Conservation (phyloP, 1,140 invertebrate species). For the Cydia pomonella region DNA sequence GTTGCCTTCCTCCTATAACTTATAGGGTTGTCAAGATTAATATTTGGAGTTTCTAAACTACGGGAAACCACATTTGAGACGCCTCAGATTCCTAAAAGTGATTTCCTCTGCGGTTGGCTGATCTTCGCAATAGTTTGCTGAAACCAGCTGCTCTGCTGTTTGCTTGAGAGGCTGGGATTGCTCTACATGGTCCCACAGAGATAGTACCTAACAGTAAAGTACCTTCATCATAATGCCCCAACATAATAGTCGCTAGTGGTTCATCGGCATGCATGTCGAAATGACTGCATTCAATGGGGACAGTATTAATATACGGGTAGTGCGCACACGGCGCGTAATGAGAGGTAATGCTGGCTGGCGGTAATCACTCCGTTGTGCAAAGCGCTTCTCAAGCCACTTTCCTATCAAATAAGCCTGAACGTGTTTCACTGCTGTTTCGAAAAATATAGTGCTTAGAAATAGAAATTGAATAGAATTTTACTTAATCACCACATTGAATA, state of each 20-base stretch:
- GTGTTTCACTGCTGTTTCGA: background rate
- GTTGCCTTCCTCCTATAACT: too few species aligned
- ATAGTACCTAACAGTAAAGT: too few species aligned
- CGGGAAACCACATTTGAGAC: too few species aligned
- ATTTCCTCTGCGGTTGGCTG: too few species aligned
- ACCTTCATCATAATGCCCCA: background rate
- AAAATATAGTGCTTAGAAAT: constrained; percentile 1
- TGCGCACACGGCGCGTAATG: constrained; percentile 22
- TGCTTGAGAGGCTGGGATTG: too few species aligned
- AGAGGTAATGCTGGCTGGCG: constrained; percentile 16
- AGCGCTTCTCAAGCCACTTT: constrained; percentile 21
- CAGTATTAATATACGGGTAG: constrained; percentile 26
- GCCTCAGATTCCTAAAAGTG: too few species aligned
- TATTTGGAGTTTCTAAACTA: too few species aligned
- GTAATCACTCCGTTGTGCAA: constrained; percentile 29
- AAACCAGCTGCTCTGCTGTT: too few species aligned
- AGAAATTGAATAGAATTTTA: background rate
- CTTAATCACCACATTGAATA: background rate
- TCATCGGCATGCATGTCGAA: constrained; percentile 30
- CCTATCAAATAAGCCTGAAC: constrained; percentile 31
- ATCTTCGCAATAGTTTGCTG: too few species aligned
- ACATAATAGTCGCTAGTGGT: background rate
- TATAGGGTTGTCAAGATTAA: too few species aligned
- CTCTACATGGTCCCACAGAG: too few species aligned
- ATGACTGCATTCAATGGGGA: constrained; percentile 22